Conservation (phyloP, 2,113 vertebrate genomes). For the Saguinus imperator region DNA sequence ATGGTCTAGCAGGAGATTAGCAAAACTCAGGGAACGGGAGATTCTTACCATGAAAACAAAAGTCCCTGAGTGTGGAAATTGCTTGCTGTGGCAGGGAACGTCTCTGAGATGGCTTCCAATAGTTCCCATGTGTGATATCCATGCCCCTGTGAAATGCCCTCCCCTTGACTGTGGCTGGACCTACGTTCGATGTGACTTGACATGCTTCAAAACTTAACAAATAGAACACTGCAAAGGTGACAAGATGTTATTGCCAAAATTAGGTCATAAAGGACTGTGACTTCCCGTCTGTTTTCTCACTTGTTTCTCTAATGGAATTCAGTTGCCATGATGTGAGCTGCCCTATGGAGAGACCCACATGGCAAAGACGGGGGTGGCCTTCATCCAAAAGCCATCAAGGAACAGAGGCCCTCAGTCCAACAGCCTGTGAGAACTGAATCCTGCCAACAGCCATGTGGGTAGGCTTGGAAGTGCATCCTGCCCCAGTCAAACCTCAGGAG, state of each 20-base stretch:
- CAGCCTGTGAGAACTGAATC: neutral
- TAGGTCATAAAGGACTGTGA: neutral
- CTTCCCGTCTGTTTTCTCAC: neutral
- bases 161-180: neutral
- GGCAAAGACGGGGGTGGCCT: neutral
- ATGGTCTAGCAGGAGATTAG: neutral
- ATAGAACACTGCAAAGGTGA: neutral
- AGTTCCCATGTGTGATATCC: neutral
- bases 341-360: neutral
- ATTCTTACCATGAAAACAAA: neutral
- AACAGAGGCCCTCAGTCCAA: neutral
- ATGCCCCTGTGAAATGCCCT: neutral
- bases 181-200: neutral
- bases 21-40: neutral
- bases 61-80: neutral
- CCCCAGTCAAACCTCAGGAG: neutral
- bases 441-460: neutral
- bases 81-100: neutral
- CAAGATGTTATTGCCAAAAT: neutral
- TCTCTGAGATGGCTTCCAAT: neutral
- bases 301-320: neutral
- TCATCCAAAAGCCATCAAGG: neutral
- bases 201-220: neutral
- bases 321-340: neutral
- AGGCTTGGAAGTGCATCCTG: neutral